Evolutionary conservation across 2,888 invertebrate species (phyloP), one percentile per base, ranked within the genome.

Genomic region (Bombyx huttoni): DNA sequence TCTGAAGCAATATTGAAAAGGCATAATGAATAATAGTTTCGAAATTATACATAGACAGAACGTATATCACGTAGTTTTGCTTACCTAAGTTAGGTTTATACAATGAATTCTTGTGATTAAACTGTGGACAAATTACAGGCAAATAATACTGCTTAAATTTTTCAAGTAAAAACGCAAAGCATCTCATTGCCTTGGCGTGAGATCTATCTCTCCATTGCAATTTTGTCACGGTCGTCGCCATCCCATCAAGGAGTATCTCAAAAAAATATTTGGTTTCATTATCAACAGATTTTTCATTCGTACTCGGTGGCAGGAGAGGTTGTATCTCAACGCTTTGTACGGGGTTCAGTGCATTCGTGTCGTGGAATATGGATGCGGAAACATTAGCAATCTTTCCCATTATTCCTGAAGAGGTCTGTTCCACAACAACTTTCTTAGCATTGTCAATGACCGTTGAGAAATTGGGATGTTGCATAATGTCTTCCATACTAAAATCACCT

Each of bases 81-180:
- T 86, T 82, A 93, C 93, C 93, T 71, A 96, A 89, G 70, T 92
- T 93, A 45, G 96, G 96, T 70, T 92, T 93, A 74, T 97, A 97
- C 34, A 97, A 86, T 6, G 95, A 95, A 66, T 94, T 95, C 62
- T 90, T 91, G 54, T 90, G 83, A 70, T 93, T 93, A 68, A 97
- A 97, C 68, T 94, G 93, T 0, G 97, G 97, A 78, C 98, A 97
- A 65, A 98, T 94, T 65, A 95, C 91, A 40, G 94, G 95, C 66
- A 98, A 89, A 81, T 98, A 98, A 73, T 94, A 94, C 53, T 93
- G 89, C 80, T 97, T 97, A 73, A 98, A 98, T 68, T 94, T 94
- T 74, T 98, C 95, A 75, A 98, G 90, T 51, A 98, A 86, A 88
- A 98, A 98, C 57, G 94, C 94, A 81, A 98, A 98, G 65, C 95